phyloP scores from a whole-genome alignment of 2,797 vertebrate species.

The Strix occidentalis region DNA sequence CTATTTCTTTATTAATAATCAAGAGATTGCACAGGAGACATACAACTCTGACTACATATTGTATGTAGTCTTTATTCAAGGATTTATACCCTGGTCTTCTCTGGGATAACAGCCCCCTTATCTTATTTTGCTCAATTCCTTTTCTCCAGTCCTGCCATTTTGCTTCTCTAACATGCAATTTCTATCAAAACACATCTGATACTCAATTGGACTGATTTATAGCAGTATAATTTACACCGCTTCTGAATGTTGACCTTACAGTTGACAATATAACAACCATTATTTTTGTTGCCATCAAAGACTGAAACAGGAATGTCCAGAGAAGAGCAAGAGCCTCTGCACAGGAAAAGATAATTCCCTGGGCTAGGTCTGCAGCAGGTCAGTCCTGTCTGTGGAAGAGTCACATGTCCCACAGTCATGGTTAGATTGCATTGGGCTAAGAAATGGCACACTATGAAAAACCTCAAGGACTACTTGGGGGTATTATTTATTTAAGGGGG shows the following conservation, averaged over 20 bases:
- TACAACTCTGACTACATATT: not conserved
- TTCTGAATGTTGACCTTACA: constrained; percentile 8
- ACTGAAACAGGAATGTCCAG: not conserved
- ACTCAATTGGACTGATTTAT: not conserved
- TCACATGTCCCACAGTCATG: rapidly evolving
- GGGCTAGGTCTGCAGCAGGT: not conserved
- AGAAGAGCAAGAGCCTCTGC: not conserved
- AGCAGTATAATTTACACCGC: not conserved
- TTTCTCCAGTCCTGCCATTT: not conserved
- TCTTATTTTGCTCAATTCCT: not conserved
- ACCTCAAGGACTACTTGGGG: not conserved
- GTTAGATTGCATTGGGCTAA: not conserved
- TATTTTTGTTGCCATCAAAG: not conserved
- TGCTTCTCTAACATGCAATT: not conserved
- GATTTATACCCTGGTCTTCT: not conserved
- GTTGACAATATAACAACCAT: not conserved
- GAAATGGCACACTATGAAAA: not conserved
- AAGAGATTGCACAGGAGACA: not conserved
- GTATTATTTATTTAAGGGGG: not conserved
- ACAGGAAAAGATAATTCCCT: not conserved
- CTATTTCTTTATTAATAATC: not conserved
- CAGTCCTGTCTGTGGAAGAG: not conserved
- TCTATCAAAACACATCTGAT: not conserved
- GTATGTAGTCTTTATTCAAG: not conserved
- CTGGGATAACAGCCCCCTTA: not conserved